Evolutionary conservation across 2,797 vertebrate species (phyloP), one percentile per base, ranked within the genome.

Genomic region (Sorex maritimensis): DNA sequence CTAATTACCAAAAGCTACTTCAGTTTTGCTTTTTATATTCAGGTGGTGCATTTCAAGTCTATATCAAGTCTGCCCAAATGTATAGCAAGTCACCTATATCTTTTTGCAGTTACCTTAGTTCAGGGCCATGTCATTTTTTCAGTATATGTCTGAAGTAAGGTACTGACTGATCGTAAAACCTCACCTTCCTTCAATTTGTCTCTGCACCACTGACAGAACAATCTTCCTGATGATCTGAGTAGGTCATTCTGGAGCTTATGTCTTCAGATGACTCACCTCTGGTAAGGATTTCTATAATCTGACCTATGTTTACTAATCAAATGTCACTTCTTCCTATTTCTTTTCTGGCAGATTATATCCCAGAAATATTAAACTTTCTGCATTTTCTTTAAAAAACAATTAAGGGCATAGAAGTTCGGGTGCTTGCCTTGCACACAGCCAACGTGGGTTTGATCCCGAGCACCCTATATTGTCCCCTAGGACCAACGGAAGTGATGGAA

Each of bases 181-280:
- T 95, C 30, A 24, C 26, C 44, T 81, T 78, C 24, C 55, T 94
- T 93, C 84, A 88, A 15, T 79, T 92, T 86, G 79, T 38, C 61
- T 86, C 71, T 30, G 52, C 2, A 21, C 38, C 44, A 24, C 77
- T 80, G 80, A 88, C 86, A 92, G 46, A 55, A 94, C 55, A 83
- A 84, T 87, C 74, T 79, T 26, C 46, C 83, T 91, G 86, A 79
- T 84, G 81, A 75, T 75, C 73, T 84, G 73, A 95, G 88, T 85
- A 68, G 44, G 0, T 91, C 94, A 90, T 34, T 92, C 63, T 46
- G 19, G 71, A 89, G 61, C 81, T 92, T 68, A 73, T 90, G 72
- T 46, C 34, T 72, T 89, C 78, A 0, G 0, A 65, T 96, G 93
- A 95, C 84, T 95, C 93, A 95, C 26, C 73, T 26, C 77, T 34